Percentiles rank a stretch among this genome's conserved stretches.
These are phyloP conservation scores for Epiblema foenella DNA, from an alignment of 2,888 invertebrate species.

Conservation along the genomic window DNA sequence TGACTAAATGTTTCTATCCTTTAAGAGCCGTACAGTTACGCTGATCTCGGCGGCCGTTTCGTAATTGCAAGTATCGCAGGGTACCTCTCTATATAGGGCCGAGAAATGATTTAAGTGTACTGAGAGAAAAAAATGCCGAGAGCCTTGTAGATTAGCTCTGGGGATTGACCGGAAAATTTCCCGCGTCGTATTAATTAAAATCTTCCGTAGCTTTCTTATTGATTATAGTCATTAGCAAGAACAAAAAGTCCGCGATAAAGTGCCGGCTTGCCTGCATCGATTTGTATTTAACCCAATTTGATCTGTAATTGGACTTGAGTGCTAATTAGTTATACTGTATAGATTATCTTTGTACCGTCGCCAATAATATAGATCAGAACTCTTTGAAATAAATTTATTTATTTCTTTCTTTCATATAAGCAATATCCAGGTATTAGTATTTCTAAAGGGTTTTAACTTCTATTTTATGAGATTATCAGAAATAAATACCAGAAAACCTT, in stretches of 20 bases:
- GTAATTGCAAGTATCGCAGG: constrained; percentile 70
- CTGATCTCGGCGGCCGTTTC: constrained; percentile 67
- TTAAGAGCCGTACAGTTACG: constrained; percentile 76
- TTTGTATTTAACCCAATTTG: constrained; percentile 33
- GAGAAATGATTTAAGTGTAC: constrained; percentile 66
- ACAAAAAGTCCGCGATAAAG: constrained; percentile 22
- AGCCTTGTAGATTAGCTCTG: constrained; percentile 26
- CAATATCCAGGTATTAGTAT: too few species aligned
- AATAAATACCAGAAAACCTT: too few species aligned
- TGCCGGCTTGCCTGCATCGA: constrained; percentile 15
- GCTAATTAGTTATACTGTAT: constrained; percentile 19
- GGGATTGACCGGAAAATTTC: constrained; percentile 43
- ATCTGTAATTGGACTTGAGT: constrained; percentile 16
- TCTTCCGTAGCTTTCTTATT: constrained; percentile 40
- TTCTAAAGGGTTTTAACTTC: too few species aligned
- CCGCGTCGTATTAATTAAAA: constrained; percentile 35
- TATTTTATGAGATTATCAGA: too few species aligned
- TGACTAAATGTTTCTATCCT: constrained; percentile 80
- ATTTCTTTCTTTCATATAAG: too few species aligned
- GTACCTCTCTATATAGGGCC: constrained; percentile 65
- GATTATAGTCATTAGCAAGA: constrained; percentile 35
- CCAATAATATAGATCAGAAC: background rate
- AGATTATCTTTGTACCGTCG: background rate
- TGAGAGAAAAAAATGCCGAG: constrained; percentile 52
- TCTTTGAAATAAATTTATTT: background rate